Base-by-base conservation (phyloP, 2,113 vertebrate species). In the Cinclus cinclus region DNA sequence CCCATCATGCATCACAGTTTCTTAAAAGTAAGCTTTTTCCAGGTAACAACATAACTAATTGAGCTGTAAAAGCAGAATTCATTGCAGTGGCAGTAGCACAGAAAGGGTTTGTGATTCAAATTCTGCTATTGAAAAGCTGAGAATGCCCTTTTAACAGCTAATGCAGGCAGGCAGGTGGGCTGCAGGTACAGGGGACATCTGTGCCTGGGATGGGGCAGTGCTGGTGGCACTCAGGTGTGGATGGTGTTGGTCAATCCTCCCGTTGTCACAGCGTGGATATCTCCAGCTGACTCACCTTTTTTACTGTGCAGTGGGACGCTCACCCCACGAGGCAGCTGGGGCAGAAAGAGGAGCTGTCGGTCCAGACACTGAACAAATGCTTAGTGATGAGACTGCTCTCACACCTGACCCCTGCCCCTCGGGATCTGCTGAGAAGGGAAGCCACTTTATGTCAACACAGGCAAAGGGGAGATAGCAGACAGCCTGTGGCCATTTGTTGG, bases 291-390 rank as follows among this genome's bases (percentile, higher is more conserved):
- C 13, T 90, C 67, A 10, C 25, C 18, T 25, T 2, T 37, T 39
- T 30, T 6, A 19, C 11, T 37, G 31, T 17, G 73, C 50, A 22
- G 55, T 0, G 0, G 42, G n/a, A 19, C 1, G 0, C 15, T 77
- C 68, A 5, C 5, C 19, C 41, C 2, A 13, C 52, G 62, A 71
- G 79, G 63, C 44, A 65, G n/a, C 67, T 28, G 70, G 19, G 74
- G 18, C 64, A 15, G 1, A 5, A 4, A 20, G 52, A 65, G 49
- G 67, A 10, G 28, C 41, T 46, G 39, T 13, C 63, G 37, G 59
- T 23, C 10, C 37, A 8, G 42, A 35, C 3, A 50, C 1, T 33
- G 47, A 64, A 16, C 37, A 59, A 65, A 50, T 35, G 19, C n/a
- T 37, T 15, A 7, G 15, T 3, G 22, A 35, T 59, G 53, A n/a